Base-by-base conservation (phyloP, 2,797 vertebrate species). In the Todus mexicanus region DNA sequence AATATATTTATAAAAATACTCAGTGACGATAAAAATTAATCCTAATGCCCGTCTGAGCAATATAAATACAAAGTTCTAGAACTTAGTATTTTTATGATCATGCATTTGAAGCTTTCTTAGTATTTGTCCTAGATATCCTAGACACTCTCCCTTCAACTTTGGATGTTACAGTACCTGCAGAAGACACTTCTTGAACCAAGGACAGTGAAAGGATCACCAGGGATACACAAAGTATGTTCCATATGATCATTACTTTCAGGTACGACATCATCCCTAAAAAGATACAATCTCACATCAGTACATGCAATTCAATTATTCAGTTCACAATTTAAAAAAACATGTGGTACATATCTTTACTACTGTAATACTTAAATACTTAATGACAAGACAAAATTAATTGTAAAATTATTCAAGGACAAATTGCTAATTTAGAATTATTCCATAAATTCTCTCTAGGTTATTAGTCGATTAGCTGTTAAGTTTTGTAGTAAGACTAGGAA, bases 101-200 rank as follows among this genome's bases (percentile, higher is more conserved):
- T 56, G 27, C 25, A 38, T 68, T 78, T 70, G 43, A 74, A 65
- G 37, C 37, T 45, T 65, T 68, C 40, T n/a, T 17, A 20, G 2
- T 37, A 29, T 69, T 65, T 81, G 7, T 69, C 43, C 56, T 57
- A 69, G 45, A 26, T 27, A 56, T 45, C 27, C 45, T 69, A 40
- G 54, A n/a, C 33, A 78, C 48, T 29, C 53, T 86, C 74, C 35
- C 40, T 73, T 89, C 19, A 37, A 15, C 65, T 92, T 70, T 21
- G 56, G 27, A 13, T 38, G 70, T 82, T 92, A 95, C 86, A 61
- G 4, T 98, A 98, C 98, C 98, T 98, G 97, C 78, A 96, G 97
- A 97, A 87, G 97, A 97, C 73, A 89, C 96, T 87, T 97, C 96
- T 75, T 95, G 95, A 66, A 94, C 80, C 83, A 95, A 70, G 56